Base-by-base conservation (phyloP, 2,113 vertebrate species). In the Podiceps cristatus region DNA sequence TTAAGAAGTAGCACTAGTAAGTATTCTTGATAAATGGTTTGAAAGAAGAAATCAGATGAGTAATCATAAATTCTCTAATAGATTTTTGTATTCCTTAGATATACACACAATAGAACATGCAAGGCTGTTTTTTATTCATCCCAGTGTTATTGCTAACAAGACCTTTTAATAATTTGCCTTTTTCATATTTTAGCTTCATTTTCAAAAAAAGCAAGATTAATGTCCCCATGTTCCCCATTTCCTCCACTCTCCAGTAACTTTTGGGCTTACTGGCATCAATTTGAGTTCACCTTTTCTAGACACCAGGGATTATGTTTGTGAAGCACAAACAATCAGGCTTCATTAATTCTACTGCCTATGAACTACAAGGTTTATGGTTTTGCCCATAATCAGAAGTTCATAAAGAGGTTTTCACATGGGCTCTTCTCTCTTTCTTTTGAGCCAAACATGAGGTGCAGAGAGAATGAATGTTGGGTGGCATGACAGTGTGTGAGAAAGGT, bases 181-280 rank as follows among this genome's bases (percentile, higher is more conserved):
- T 95, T 90, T 69, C 14, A 5, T 77, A 67, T 88, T 91, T 86
- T 80, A 82, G 33, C 60, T 82, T 94, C 49, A 50, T 94, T 96
- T 85, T 75, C 56, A 50, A 72, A 67, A 49, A 35, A 78, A 79
- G 28, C 18, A 82, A 89, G 77, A 82, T 73, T 72, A 82, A 79
- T 85, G 27, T 67, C n/a, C 12, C 44, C 2, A 0, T 47, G 40
- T 81, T 91, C 28, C 42, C 42, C 33, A 13, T 84, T 85, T 94
- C 56, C 44, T 90, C 33, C 22, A 6, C 23, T 91, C 49, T 72
- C 7, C 58, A 64, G 73, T 68, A 91, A 68, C 73, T 93, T 96
- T 37, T 68, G 73, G 40, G 31, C 53, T 93, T 79, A 22, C 8
- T 87, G 80, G 33, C 86, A 85, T 84, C 44, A 63, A 5, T 89